Evolutionary conservation across 2,797 vertebrate species (phyloP), one percentile per base, ranked within the genome.

Genomic region (Syngnathus acus): DNA sequence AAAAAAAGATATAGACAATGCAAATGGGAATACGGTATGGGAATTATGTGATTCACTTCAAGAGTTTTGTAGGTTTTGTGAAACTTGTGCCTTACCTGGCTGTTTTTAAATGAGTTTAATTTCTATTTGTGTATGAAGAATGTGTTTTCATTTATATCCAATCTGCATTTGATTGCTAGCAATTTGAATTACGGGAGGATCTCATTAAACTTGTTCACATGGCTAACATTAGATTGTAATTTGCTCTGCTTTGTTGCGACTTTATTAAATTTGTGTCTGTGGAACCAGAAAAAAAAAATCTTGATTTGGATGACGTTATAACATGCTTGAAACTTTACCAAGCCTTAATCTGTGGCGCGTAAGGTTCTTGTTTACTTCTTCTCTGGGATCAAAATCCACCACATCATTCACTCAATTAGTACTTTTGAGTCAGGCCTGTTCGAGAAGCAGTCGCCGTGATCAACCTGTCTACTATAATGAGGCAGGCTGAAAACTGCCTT

Each of bases 401-500:
- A 68, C 70, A 75, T 73, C 72, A 62, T 53, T 74, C 74, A 55
- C 58, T 63, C 78, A 82, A 79, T 83, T 74, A 79, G 68, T 69
- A 61, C 65, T 78, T 75, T 58, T 65, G 66, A 79, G 71, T 76
- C 77, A 73, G 73, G 74, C 69, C 70, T 76, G 72, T 80, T 74
- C 69, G 67, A 74, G 78, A 65, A 81, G 77, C 82, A 84, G 78
- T 84, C 83, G 84, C 72, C 76, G 73, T 77, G 68, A 82, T 84
- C 84, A 85, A 87, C 81, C 81, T 84, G 79, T 79, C 82, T 48
- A 48, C 78, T 76, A 77, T 79, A 84, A 83, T 85, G 84, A 82
- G 77, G 76, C 82, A 73, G 85, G 78, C 81, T 84, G 82, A 75
- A 83, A 87, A 86, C 75, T 86, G 82, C 81, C 82, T 81, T 84